These are phyloP conservation scores for Mastomys natalensis DNA, from an alignment of 2,113 vertebrate genomes.

Conservation along the genomic window DNA sequence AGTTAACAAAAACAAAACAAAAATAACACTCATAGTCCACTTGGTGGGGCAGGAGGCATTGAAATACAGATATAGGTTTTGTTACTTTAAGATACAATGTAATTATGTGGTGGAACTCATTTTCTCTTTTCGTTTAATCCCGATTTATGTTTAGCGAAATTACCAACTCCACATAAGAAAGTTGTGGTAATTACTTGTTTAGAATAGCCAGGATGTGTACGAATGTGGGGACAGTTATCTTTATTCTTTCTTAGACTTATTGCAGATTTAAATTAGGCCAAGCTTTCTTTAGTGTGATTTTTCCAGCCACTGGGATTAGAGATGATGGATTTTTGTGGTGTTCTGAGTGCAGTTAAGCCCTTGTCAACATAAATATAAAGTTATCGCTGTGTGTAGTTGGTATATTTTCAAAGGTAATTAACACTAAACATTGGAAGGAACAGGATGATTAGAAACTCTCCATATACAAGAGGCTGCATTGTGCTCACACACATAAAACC, in stretches of 20 bases:
- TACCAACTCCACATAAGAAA: constrained; percentile 79
- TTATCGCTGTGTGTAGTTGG: constrained; percentile 73
- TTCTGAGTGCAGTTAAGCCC: constrained; percentile 75
- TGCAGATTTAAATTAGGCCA: constrained; percentile 80
- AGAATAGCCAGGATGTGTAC: constrained; percentile 68
- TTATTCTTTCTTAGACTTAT: constrained; percentile 81
- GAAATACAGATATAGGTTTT: constrained; percentile 78
- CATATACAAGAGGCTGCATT: constrained; percentile 35
- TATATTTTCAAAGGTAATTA: constrained; percentile 78
- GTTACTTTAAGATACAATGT: constrained; percentile 60
- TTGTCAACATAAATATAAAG: constrained; percentile 77
- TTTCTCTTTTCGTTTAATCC: constrained; percentile 76
- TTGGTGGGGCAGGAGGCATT: constrained; percentile 95
- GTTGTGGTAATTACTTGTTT: constrained; percentile 81
- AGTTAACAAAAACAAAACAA: constrained; percentile 72
- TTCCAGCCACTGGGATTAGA: constrained; percentile 73
- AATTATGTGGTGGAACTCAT: constrained; percentile 65
- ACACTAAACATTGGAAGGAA: constrained; percentile 60
- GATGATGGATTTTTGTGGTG: constrained; percentile 78
- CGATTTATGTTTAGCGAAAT: constrained; percentile 82
- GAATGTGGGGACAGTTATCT: constrained; percentile 82
- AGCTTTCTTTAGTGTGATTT: constrained; percentile 77
- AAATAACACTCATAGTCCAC: constrained; percentile 92
- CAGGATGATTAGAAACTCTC: constrained; percentile 69
- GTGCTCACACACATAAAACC: constrained; percentile 22